A percentile compares a stretch with the other conserved stretches of the same genome.
phyloP scores from a whole-genome alignment of 2,888 invertebrate genomes.

The Nowickia ferox region DNA sequence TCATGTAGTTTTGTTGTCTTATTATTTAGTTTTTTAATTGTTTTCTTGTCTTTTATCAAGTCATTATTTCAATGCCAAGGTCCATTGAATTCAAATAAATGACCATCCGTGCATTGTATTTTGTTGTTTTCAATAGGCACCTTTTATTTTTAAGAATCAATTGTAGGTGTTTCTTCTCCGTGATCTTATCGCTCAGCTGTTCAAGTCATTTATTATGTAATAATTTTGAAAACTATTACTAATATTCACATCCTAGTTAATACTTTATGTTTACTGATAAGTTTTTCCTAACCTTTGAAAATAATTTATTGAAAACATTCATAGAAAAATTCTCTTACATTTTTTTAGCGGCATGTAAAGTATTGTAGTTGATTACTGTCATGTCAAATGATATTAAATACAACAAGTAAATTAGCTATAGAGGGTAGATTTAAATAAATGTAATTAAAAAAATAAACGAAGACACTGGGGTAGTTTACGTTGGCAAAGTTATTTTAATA shows the following conservation, averaged over 20 bases:
- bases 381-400: too few relatives aligned
- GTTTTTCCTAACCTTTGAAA: conserved; percentile 12
- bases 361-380: too few relatives aligned
- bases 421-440: too few relatives aligned
- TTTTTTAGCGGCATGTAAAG: too few relatives aligned
- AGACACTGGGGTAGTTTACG: too few relatives aligned
- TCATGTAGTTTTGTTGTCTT: conserved; percentile 29
- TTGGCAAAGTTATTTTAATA: too few relatives aligned
- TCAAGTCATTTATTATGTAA: conserved; percentile 24
- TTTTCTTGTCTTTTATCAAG: conserved; percentile 60
- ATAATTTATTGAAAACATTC: conserved; percentile 6
- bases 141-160: conserved; percentile 14
- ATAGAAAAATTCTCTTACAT: background rate
- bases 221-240: conserved; percentile 43
- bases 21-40: conserved; percentile 33
- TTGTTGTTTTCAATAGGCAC: conserved; percentile 14
- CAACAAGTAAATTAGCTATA: too few relatives aligned
- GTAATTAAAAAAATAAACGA: too few relatives aligned
- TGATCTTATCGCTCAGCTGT: conserved; percentile 23
- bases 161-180: background rate
- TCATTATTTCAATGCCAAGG: conserved; percentile 64
- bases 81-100: conserved; percentile 11
- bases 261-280: conserved; percentile 23
- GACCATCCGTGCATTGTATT: background rate
- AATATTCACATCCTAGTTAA: conserved; percentile 52